Conservation (phyloP, 2,888 invertebrate species). For the Lithophane leautieri region DNA sequence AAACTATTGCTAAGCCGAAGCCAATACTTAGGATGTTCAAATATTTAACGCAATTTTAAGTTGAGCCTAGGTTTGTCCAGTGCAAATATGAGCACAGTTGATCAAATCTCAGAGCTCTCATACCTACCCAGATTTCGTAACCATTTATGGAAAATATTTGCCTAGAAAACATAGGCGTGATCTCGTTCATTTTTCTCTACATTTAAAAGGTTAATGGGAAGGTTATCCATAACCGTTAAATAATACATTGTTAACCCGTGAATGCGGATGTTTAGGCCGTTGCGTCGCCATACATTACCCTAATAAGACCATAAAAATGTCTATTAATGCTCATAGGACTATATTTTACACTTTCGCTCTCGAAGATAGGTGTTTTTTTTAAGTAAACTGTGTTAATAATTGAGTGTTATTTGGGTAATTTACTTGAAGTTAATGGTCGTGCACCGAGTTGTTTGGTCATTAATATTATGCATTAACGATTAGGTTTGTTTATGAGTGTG, state of each 20-base stretch:
- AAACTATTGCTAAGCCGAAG: conserved; percentile 21
- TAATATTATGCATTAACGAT: conserved; percentile 26
- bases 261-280: conserved; percentile 47
- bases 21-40: conserved; percentile 1
- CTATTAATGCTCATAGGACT: conserved; percentile 30
- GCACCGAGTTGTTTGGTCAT: conserved; percentile 19
- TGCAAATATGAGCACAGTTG: conserved; percentile 37
- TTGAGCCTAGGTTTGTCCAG: conserved; percentile 2
- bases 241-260: conserved; percentile 31
- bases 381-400: conserved; percentile 1
- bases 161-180: conserved; percentile 24
- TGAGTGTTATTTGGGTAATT: conserved; percentile 35
- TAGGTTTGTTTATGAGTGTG: conserved; percentile 26
- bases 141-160: conserved; percentile 45
- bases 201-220: conserved; percentile 50
- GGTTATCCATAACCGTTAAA: conserved; percentile 37
- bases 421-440: conserved; percentile 39
- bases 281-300: conserved; percentile 38
- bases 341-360: conserved; percentile 51
- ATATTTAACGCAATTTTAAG: conserved; percentile 32
- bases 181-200: conserved; percentile 25
- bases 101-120: conserved; percentile 8
- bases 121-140: conserved; percentile 29
- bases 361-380: conserved; percentile 9
- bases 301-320: conserved; percentile 30